Percentiles rank a stretch among this genome's conserved stretches.
Evolutionary conservation across 2,113 vertebrate genomes (phyloP).

Genomic region (Otolemur garnettii): DNA sequence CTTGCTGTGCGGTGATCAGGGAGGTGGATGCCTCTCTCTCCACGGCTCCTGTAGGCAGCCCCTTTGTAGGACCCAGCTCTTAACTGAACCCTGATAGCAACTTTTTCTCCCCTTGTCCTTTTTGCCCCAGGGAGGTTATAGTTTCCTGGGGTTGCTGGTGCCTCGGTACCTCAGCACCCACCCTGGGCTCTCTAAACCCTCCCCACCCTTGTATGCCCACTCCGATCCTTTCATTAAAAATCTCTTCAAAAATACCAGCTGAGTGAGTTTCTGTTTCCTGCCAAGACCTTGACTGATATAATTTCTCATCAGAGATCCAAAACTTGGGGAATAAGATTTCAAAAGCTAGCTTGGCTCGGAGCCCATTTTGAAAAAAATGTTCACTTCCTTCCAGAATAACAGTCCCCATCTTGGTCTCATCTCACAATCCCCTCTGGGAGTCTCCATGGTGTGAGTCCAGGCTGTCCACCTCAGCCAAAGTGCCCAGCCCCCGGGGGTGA

Average conservation of each 20-base stretch:
- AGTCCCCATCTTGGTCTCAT: neutral
- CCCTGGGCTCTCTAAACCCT: neutral
- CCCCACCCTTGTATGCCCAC: neutral
- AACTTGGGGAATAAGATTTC: constrained; percentile 63
- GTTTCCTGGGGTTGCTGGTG: neutral
- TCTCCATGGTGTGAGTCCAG: neutral
- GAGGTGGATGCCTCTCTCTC: too few relatives aligned
- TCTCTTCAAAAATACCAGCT: constrained; percentile 22
- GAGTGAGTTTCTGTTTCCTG: constrained; percentile 67
- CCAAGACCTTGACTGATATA: constrained; percentile 56
- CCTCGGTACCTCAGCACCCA: neutral
- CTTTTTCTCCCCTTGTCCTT: neutral
- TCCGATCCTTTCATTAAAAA: constrained; percentile 33
- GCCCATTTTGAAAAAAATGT: constrained; percentile 52
- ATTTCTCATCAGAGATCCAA: constrained; percentile 61
- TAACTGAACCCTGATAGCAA: neutral
- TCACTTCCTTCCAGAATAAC: constrained; percentile 63
- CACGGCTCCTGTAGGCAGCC: neutral
- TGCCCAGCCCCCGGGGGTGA: fast-evolving
- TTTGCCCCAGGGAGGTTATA: neutral
- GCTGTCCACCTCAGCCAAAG: neutral
- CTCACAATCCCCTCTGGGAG: neutral
- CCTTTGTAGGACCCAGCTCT: neutral
- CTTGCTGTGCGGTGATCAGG: neutral
- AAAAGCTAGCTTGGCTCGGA: constrained; percentile 63